These are phyloP conservation scores for Dendrophyllia cribrosa DNA, from an alignment of 64 coral and sea anemone species.

Conservation along the genomic window DNA sequence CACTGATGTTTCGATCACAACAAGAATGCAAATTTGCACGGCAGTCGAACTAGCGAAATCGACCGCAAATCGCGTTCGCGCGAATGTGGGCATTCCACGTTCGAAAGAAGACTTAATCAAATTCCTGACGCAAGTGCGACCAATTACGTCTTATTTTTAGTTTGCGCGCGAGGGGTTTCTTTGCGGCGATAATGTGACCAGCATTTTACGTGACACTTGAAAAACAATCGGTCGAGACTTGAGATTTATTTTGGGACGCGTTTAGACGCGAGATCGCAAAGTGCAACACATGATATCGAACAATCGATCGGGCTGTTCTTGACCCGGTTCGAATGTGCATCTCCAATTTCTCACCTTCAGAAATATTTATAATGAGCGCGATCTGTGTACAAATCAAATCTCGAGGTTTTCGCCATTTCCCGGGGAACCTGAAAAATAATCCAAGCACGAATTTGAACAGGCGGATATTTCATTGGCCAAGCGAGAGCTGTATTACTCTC, in stretches of 20 bases:
- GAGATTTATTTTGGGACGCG: constrained; percentile 62
- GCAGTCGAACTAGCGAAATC: neutral
- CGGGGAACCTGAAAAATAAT: constrained; percentile 38
- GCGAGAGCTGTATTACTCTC: constrained; percentile 60
- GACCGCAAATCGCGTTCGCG: neutral
- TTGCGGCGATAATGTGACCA: constrained; percentile 3
- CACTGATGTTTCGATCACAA: constrained; percentile 3
- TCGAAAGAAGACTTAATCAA: neutral
- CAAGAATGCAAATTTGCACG: constrained; percentile 37
- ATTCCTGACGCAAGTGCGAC: constrained; percentile 15
- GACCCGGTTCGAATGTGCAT: constrained; percentile 11
- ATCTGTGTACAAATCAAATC: constrained; percentile 3
- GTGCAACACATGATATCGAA: constrained; percentile 43
- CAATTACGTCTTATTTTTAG: constrained; percentile 39
- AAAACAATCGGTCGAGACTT: constrained; percentile 49
- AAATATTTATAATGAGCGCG: neutral
- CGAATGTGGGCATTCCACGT: neutral
- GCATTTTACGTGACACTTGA: constrained; percentile 54
- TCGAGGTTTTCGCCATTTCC: constrained; percentile 50
- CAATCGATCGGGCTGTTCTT: constrained; percentile 12
- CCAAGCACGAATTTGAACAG: constrained; percentile 46
- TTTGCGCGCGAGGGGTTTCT: neutral
- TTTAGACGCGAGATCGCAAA: constrained; percentile 52
- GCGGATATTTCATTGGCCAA: constrained; percentile 58
- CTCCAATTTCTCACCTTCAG: constrained; percentile 6